Evolutionary conservation across 2,113 vertebrate species (phyloP).

Genomic region (Indicator indicator): DNA sequence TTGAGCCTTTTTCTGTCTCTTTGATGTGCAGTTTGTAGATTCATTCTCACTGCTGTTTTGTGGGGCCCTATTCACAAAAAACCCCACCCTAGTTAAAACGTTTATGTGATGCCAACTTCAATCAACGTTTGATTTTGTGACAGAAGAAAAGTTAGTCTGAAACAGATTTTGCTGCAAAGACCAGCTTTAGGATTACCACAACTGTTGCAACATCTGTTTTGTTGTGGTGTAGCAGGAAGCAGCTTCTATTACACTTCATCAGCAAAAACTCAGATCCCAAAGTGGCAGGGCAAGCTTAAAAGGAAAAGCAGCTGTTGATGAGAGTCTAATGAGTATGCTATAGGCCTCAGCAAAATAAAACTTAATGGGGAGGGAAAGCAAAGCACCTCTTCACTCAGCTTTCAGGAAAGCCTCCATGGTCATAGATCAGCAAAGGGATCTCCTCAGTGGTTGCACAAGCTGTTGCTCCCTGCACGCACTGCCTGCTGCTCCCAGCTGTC

Average conservation of each 20-base stretch:
- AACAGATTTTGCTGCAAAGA: neutral
- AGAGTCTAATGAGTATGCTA: neutral
- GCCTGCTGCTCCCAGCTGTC: neutral
- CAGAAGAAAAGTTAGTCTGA: neutral
- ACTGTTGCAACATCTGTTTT: slow-evolving; percentile 52
- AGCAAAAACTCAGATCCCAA: slow-evolving; percentile 58
- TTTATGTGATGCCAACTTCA: neutral
- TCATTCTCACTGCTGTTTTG: neutral
- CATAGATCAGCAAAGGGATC: neutral
- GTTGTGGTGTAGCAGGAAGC: slow-evolving; percentile 20
- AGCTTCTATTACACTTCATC: slow-evolving; percentile 60
- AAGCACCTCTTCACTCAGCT: slow-evolving; percentile 9
- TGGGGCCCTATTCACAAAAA: neutral
- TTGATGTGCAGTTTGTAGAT: neutral
- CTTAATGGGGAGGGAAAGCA: slow-evolving; percentile 17
- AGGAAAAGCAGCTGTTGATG: slow-evolving; percentile 46
- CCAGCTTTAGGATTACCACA: slow-evolving; percentile 1
- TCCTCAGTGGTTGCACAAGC: neutral
- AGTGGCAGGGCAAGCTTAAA: slow-evolving; percentile 39
- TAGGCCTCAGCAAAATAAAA: slow-evolving; percentile 19
- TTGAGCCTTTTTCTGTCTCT: neutral
- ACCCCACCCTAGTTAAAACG: neutral
- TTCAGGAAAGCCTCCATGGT: neutral
- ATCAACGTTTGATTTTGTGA: neutral
- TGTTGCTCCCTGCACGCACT: neutral